Percentiles rank a stretch among this genome's conserved stretches.
These are phyloP conservation scores for Hyperoodon ampullatus DNA, from an alignment of 2,113 vertebrate genomes.

Conservation along the genomic window DNA sequence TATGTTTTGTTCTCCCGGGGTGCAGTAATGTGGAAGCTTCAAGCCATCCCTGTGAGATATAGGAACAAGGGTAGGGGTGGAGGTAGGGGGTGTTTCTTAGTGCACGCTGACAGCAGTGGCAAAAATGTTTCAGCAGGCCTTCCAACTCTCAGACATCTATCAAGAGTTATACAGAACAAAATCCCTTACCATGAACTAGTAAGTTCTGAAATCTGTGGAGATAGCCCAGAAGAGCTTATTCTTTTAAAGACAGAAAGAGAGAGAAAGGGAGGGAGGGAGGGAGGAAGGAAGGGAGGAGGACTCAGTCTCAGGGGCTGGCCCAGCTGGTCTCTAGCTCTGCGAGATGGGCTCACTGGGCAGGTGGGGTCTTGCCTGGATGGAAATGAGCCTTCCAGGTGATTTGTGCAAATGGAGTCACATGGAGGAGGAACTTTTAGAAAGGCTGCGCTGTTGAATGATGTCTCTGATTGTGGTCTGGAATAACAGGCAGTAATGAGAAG, in stretches of 20 bases:
- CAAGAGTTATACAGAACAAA: not conserved
- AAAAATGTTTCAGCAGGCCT: not conserved
- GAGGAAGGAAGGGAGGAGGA: not conserved
- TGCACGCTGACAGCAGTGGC: accelerated
- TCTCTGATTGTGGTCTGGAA: not conserved
- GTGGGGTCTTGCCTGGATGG: not conserved
- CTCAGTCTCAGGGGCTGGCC: not conserved
- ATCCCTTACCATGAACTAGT: not conserved
- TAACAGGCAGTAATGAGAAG: not conserved
- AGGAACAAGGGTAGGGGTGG: accelerated
- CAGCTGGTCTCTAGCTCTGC: not conserved
- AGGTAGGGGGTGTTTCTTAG: not conserved
- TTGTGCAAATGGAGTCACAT: not conserved
- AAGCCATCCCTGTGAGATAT: not conserved
- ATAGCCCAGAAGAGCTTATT: not conserved
- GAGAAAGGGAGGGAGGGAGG: not conserved
- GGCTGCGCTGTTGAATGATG: not conserved
- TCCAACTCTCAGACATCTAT: not conserved
- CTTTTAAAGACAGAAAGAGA: not conserved
- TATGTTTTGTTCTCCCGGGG: not conserved
- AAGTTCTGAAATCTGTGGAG: not conserved
- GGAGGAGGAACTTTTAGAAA: not conserved
- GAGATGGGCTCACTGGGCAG: not conserved
- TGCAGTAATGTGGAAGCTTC: not conserved
- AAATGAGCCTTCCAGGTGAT: not conserved